Evolutionary conservation across 2,797 vertebrate species (phyloP).

Genomic region (Antrozous pallidus): DNA sequence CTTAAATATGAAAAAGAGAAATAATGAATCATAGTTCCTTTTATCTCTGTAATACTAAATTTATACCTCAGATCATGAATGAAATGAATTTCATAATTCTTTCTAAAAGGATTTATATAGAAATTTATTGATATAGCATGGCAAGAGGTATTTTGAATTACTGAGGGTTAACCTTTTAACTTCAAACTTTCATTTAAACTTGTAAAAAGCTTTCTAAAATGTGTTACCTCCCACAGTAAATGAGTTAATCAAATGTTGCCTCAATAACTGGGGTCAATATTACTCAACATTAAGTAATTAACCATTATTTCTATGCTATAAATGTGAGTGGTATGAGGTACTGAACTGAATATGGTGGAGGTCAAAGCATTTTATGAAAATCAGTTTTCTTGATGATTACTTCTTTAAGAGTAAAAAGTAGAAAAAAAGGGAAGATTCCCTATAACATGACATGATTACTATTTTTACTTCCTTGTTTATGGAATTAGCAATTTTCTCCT

Average conservation of each 20-base stretch:
- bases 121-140: neutral
- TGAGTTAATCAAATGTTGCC: neutral
- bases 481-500: neutral
- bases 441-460: neutral
- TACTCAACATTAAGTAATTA: neutral
- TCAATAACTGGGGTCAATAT: neutral
- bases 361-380: neutral
- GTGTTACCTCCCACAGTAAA: neutral
- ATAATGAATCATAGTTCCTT: neutral
- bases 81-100: slow-evolving; percentile 19
- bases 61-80: neutral
- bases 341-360: neutral
- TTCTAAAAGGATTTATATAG: neutral
- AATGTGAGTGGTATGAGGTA: neutral
- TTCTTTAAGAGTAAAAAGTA: neutral
- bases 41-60: neutral
- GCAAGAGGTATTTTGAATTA: neutral
- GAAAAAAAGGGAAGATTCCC: neutral
- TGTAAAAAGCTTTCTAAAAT: slow-evolving; percentile 39
- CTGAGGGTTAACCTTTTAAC: slow-evolving; percentile 1
- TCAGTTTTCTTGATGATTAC: slow-evolving; percentile 11
- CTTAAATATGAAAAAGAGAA: neutral
- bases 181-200: slow-evolving; percentile 2
- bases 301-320: neutral
- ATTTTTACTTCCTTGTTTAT: neutral